phyloP scores from a whole-genome alignment of 2,113 vertebrate genomes.

The Spheniscus mendiculus region DNA sequence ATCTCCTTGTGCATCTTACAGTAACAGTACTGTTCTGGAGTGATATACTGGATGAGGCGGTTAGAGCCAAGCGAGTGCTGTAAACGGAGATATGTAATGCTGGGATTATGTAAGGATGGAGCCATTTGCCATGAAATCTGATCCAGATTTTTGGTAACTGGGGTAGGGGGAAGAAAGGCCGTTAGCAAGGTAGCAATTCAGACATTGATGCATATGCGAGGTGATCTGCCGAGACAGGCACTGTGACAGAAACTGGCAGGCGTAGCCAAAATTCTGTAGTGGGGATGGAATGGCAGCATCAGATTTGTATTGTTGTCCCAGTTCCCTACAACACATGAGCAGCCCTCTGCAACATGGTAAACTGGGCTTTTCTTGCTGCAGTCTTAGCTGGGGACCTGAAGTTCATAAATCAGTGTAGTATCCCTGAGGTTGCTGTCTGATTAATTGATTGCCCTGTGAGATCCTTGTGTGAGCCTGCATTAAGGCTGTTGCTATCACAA shows the following conservation, averaged over 20 bases:
- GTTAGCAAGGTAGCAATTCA: neutral
- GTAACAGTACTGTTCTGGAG: neutral
- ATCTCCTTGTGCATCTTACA: neutral
- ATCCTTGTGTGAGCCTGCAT: neutral
- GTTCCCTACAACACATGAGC: neutral
- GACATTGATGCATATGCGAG: fast-evolving
- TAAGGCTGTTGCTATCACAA: neutral
- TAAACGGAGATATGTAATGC: neutral
- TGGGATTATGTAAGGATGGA: neutral
- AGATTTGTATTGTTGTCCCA: neutral
- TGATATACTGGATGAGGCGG: neutral
- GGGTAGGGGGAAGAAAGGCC: neutral
- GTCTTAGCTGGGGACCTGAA: neutral
- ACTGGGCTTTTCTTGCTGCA: neutral
- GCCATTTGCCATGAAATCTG: neutral
- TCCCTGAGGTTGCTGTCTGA: neutral
- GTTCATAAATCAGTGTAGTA: neutral
- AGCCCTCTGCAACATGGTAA: neutral
- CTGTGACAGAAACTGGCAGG: neutral
- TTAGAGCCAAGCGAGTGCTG: neutral
- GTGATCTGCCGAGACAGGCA: neutral
- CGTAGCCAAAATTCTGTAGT: neutral
- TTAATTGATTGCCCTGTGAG: neutral
- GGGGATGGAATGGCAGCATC: fast-evolving
- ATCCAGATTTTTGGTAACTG: neutral